These are phyloP conservation scores for Chlamydotis undulata DNA, from an alignment of 2,113 vertebrate species.

Conservation along the genomic window DNA sequence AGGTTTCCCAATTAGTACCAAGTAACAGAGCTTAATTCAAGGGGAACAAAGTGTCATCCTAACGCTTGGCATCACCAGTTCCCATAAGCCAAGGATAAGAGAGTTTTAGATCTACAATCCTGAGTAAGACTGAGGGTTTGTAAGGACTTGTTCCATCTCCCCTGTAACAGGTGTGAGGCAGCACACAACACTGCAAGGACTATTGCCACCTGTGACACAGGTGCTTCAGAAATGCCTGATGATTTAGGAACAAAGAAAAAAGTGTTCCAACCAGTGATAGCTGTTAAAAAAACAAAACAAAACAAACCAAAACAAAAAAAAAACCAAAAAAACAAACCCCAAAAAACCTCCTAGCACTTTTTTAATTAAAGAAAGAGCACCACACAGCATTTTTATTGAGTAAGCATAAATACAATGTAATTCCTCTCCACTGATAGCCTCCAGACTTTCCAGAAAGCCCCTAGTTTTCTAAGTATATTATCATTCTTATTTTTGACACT, in stretches of 20 bases:
- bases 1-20: rapidly evolving
- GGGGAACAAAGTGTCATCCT: rapidly evolving
- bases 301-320: neutral
- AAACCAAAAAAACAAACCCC: too few species aligned
- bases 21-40: rapidly evolving
- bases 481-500: neutral
- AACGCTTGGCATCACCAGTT: rapidly evolving
- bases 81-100: neutral
- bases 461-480: neutral
- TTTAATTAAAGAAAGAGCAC: neutral
- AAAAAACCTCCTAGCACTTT: neutral
- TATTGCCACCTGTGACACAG: neutral
- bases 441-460: neutral
- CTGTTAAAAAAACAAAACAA: neutral
- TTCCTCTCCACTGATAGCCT: neutral
- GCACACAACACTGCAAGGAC: rapidly evolving
- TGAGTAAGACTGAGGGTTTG: rapidly evolving
- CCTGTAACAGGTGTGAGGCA: neutral
- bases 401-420: neutral
- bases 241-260: neutral
- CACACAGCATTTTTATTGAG: neutral
- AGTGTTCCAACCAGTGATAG: rapidly evolving
- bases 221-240: neutral
- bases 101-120: too few species aligned
- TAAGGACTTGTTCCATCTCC: rapidly evolving